These are phyloP conservation scores for Hydra vulgaris DNA, from an alignment of 30 jellyfish, hydroid and myxozoan species.

Conservation along the genomic window DNA sequence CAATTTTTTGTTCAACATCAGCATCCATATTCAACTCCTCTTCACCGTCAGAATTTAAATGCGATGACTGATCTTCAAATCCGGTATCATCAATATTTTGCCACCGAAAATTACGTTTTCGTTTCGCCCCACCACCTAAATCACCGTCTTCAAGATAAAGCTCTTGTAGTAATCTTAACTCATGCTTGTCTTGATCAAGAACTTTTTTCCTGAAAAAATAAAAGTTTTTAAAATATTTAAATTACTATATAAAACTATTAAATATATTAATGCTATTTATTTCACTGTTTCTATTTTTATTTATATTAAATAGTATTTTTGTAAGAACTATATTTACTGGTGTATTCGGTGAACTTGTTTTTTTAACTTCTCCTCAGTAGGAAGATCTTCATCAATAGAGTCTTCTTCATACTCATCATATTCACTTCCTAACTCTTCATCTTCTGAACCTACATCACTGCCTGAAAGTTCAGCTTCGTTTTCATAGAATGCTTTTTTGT, in stretches of 20 bases:
- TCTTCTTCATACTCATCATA: slow-evolving; percentile 80
- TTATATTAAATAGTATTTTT: too few species aligned
- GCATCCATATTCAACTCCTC: slow-evolving; percentile 16
- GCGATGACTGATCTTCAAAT: slow-evolving; percentile 13
- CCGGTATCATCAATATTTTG: slow-evolving; percentile 51
- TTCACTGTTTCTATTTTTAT: not conserved
- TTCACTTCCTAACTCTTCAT: slow-evolving; percentile 87
- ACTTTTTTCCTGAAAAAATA: slow-evolving; percentile 42
- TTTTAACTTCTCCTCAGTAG: slow-evolving; percentile 43
- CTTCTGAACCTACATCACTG: slow-evolving; percentile 82
- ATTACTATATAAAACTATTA: too few species aligned
- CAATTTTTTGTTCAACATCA: slow-evolving; percentile 37
- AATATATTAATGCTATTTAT: too few species aligned
- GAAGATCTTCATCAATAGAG: slow-evolving; percentile 54
- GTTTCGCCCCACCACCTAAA: slow-evolving; percentile 56
- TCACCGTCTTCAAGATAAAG: slow-evolving; percentile 87
- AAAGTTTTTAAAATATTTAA: not conserved
- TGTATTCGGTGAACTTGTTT: slow-evolving; percentile 75
- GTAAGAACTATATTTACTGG: slow-evolving; percentile 47
- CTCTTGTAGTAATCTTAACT: slow-evolving; percentile 65
- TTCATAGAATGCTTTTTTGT: slow-evolving; percentile 58
- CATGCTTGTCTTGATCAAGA: slow-evolving; percentile 63
- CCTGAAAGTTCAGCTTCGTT: slow-evolving; percentile 93
- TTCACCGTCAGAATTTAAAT: slow-evolving; percentile 49
- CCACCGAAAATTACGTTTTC: slow-evolving; percentile 83